Conservation (phyloP, 2,888 invertebrate genomes). For the Onchidella celtica region DNA sequence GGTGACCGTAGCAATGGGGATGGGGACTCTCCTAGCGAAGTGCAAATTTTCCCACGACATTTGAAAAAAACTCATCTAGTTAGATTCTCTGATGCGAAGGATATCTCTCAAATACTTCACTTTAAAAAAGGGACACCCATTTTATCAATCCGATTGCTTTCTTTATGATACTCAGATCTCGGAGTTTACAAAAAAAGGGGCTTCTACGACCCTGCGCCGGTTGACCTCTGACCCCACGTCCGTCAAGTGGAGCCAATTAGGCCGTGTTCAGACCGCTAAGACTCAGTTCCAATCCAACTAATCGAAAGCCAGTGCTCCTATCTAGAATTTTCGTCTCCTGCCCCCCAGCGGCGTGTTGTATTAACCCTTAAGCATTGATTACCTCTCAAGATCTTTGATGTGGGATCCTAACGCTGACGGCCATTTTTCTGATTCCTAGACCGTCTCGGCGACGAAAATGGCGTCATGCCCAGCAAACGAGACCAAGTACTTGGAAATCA, state of each 20-base stretch:
- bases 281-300: background rate
- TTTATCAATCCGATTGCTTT: too few species aligned
- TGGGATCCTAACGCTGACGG: background rate
- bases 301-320: background rate
- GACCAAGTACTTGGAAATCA: too few species aligned
- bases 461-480: too few species aligned
- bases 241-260: constrained; percentile 5
- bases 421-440: background rate
- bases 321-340: background rate
- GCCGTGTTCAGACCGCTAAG: constrained; percentile 1
- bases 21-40: too few species aligned
- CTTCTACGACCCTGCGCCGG: background rate
- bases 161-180: too few species aligned
- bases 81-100: too few species aligned
- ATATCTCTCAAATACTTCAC: too few species aligned
- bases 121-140: too few species aligned
- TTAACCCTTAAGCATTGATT: constrained; percentile 11
- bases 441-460: background rate
- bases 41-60: too few species aligned
- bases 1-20: too few species aligned
- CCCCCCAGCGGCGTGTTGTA: background rate
- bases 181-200: too few species aligned
- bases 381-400: background rate
- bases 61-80: too few species aligned
- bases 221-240: background rate